Conservation (phyloP, 2,797 vertebrate genomes). For the Enteromius treurensis region DNA sequence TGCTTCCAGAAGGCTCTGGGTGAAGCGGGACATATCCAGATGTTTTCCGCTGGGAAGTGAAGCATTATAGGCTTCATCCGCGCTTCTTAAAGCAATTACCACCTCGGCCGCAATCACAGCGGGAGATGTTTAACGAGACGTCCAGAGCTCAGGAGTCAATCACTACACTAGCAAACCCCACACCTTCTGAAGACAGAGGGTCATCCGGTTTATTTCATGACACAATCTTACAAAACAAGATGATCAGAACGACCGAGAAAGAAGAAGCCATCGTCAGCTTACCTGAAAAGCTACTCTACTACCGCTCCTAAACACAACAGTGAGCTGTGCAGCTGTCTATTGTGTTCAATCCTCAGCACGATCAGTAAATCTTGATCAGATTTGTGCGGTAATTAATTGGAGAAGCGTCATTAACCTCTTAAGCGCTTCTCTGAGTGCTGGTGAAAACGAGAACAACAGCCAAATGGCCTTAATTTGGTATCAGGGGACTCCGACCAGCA, state of each 20-base stretch:
- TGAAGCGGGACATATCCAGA: slow-evolving; percentile 2
- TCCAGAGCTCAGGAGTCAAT: slow-evolving; percentile 23
- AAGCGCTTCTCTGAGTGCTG: slow-evolving; percentile 50
- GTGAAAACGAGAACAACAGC: slow-evolving; percentile 49
- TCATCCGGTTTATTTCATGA: slow-evolving; percentile 1
- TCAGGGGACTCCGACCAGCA: slow-evolving; percentile 53
- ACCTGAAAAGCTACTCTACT: background rate
- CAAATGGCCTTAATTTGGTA: slow-evolving; percentile 65
- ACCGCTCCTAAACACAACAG: background rate
- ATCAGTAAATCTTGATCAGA: background rate
- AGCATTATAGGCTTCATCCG: slow-evolving; percentile 22
- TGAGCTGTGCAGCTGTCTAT: background rate
- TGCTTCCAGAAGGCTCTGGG: slow-evolving; percentile 27
- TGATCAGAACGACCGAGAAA: background rate
- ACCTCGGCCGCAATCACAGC: slow-evolving; percentile 11
- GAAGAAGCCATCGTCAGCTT: background rate
- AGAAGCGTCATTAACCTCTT: slow-evolving; percentile 36
- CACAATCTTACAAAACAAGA: background rate
- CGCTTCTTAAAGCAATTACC: slow-evolving; percentile 50
- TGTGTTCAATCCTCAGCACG: background rate
- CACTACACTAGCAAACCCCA: background rate
- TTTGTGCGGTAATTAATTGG: slow-evolving; percentile 43
- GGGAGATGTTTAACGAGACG: slow-evolving; percentile 43
- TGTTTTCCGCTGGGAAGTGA: slow-evolving; percentile 9
- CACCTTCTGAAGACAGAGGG: slow-evolving; percentile 1